Evolutionary conservation across 2,797 vertebrate species (phyloP).

Genomic region (Ara ararauna): DNA sequence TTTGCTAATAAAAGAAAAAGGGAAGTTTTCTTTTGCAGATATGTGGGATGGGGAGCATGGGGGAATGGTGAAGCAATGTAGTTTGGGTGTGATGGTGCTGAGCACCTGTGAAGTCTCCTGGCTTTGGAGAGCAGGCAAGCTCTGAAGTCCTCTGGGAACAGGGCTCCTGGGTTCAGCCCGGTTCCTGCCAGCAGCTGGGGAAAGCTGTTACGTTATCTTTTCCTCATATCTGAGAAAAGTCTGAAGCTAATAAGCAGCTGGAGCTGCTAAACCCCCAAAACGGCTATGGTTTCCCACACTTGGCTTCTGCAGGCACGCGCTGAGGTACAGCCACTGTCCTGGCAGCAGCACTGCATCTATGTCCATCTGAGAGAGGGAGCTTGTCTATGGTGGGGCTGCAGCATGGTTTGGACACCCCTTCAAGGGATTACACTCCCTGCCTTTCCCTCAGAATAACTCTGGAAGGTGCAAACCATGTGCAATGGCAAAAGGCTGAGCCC

Average conservation of each 20-base stretch:
- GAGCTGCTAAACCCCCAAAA: not conserved
- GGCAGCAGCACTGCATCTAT: accelerated
- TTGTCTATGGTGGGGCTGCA: accelerated
- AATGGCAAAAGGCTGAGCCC: not conserved
- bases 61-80: not conserved
- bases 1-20: not conserved
- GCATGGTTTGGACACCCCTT: not conserved
- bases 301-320: not conserved
- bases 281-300: not conserved
- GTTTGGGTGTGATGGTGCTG: not conserved
- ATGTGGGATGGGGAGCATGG: not conserved
- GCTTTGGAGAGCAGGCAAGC: not conserved
- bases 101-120: not conserved
- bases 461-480: not conserved
- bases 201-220: not conserved
- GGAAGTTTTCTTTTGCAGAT: not conserved
- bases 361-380: not conserved
- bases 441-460: not conserved
- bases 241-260: not conserved
- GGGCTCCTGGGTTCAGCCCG: not conserved
- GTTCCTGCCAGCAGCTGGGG: accelerated
- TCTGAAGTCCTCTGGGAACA: not conserved
- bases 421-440: not conserved
- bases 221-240: not conserved
- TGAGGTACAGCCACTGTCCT: not conserved